These are phyloP conservation scores for Drosophila suboccidentalis DNA, from an alignment of 2,888 invertebrate species.

Conservation along the genomic window DNA sequence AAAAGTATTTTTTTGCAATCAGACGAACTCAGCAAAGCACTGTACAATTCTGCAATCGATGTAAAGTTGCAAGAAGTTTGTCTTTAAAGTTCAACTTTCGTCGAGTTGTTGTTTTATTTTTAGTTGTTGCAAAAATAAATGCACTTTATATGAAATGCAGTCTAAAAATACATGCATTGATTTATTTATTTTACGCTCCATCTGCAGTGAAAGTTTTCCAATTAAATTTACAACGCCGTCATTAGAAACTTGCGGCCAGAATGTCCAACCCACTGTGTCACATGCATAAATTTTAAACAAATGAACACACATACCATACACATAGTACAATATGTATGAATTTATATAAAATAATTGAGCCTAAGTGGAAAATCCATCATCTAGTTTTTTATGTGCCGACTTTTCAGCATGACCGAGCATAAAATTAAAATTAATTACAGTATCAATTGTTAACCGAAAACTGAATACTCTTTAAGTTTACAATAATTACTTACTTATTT, in stretches of 20 bases:
- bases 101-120: not conserved
- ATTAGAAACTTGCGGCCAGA: conserved; percentile 33
- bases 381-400: conserved; percentile 25
- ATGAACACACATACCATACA: conserved; percentile 6
- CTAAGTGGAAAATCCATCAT: conserved; percentile 36
- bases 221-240: conserved; percentile 42
- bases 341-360: conserved; percentile 24
- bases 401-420: conserved; percentile 9
- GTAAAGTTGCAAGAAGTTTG: conserved; percentile 1
- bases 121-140: not conserved
- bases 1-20: not conserved
- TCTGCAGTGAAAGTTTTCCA: conserved; percentile 54
- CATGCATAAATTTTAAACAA: conserved; percentile 35
- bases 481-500: not conserved
- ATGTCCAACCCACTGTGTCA: conserved; percentile 10
- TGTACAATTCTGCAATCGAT: not conserved
- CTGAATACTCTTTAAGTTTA: conserved; percentile 1
- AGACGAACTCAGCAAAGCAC: not conserved
- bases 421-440: conserved; percentile 4
- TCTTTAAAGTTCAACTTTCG: conserved; percentile 8
- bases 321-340: not conserved
- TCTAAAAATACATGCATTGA: conserved; percentile 15
- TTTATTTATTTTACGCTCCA: conserved; percentile 35
- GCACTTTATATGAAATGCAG: not conserved
- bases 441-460: not conserved